Conservation (phyloP, 35 echinoderm and acorn worm genomes). For the Hemicentrotus pulcherrimus region DNA sequence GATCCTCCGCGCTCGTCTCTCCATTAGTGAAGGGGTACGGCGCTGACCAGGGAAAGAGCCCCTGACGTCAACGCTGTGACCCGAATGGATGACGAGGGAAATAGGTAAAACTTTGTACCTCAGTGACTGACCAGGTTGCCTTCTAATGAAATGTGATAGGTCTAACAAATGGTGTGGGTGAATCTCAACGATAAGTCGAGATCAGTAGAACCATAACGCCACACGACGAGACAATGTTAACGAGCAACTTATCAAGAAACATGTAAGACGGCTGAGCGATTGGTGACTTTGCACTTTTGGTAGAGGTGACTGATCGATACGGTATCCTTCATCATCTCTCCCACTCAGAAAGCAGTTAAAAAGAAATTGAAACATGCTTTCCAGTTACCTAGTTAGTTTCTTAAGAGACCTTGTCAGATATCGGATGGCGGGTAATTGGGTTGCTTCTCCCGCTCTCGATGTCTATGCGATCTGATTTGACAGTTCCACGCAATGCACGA, state of each 20-base stretch:
- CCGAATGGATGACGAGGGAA: not conserved
- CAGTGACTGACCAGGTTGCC: not conserved
- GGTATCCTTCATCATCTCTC: not conserved
- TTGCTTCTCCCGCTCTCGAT: not conserved
- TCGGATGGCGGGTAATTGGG: not conserved
- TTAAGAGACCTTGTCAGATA: not conserved
- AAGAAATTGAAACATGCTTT: constrained; percentile 1
- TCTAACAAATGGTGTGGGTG: constrained; percentile 1
- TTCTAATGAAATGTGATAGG: not conserved
- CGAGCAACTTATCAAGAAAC: not conserved
- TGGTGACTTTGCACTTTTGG: not conserved
- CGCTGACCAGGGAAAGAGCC: not conserved
- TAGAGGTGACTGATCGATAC: not conserved
- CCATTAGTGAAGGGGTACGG: not conserved
- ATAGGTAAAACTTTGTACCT: not conserved
- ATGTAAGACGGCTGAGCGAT: not conserved
- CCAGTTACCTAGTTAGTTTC: constrained; percentile 11
- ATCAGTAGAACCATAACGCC: not conserved
- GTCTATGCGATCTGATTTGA: constrained; percentile 1
- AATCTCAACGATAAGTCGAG: not conserved
- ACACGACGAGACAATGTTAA: not conserved
- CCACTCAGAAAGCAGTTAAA: constrained; percentile 2
- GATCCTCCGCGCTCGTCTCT: not conserved
- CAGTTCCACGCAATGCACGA: not conserved
- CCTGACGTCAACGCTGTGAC: not conserved